Evolutionary conservation across 23 tunicate genomes (phyloP).

Genomic region (Halocynthia roretzi): DNA sequence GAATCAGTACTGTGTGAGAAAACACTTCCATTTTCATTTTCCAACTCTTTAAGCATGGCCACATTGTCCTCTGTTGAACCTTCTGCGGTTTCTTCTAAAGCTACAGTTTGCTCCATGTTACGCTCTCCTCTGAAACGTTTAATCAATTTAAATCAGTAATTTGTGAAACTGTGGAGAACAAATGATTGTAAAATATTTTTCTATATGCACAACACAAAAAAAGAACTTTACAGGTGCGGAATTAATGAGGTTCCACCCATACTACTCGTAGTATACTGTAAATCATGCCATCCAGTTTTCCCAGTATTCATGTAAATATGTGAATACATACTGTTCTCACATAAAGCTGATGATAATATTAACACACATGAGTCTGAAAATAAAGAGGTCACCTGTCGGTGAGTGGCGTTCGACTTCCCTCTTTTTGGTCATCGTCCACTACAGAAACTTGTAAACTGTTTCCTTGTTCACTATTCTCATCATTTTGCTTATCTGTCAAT

Average conservation of each 20-base stretch:
- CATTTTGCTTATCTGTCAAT: too few relatives aligned
- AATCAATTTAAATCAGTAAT: not conserved
- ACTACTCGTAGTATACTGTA: too few relatives aligned
- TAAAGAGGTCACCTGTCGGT: constrained; percentile 60
- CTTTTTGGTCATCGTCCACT: not conserved
- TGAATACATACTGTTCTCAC: too few relatives aligned
- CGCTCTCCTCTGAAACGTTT: constrained; percentile 11
- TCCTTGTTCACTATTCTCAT: not conserved
- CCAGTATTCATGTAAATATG: too few relatives aligned
- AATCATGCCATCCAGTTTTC: too few relatives aligned
- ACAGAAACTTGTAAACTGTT: not conserved
- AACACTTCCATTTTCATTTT: not conserved
- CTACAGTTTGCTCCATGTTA: constrained; percentile 7
- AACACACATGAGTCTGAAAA: too few relatives aligned
- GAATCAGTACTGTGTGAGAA: not conserved
- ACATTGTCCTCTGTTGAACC: not conserved
- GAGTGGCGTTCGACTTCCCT: constrained; percentile 65
- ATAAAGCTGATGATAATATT: too few relatives aligned
- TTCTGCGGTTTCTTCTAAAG: too few relatives aligned
- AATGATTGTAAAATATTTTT: not conserved
- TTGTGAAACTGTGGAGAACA: not conserved
- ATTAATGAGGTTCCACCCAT: too few relatives aligned
- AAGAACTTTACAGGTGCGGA: too few relatives aligned
- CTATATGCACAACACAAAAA: not conserved
- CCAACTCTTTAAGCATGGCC: not conserved